These are phyloP conservation scores for Macheiramphus alcinus DNA, from an alignment of 2,113 vertebrate genomes.

Conservation along the genomic window DNA sequence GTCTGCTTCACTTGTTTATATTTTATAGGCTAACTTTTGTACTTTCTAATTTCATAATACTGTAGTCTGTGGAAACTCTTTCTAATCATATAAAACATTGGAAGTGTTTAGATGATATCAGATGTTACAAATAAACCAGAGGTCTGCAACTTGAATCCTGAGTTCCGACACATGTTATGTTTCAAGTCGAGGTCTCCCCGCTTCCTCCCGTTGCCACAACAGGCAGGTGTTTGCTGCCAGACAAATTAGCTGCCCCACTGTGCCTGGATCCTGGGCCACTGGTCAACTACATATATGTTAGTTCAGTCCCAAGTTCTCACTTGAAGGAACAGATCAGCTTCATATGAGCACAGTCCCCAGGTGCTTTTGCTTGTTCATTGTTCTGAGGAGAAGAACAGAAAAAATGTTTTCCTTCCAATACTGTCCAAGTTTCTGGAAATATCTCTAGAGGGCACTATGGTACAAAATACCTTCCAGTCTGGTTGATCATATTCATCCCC, in stretches of 20 bases:
- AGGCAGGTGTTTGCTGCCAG: neutral
- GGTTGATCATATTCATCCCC: neutral
- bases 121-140: neutral
- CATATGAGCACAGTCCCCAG: neutral
- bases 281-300: neutral
- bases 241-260: neutral
- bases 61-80: neutral
- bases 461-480: neutral
- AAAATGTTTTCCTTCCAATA: neutral
- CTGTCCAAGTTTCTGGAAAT: neutral
- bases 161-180: neutral
- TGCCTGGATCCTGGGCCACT: neutral
- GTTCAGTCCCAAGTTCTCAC: neutral
- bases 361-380: neutral
- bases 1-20: neutral
- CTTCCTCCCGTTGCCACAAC: neutral
- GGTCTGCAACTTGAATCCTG: neutral
- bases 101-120: neutral
- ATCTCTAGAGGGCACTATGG: neutral
- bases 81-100: neutral
- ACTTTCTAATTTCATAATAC: neutral
- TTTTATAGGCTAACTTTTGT: neutral
- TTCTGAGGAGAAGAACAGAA: neutral
- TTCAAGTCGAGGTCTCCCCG: neutral
- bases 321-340: neutral